These are phyloP conservation scores for Phacellophora camtschatica DNA, from an alignment of 30 jellyfish, hydroid and myxozoan genomes.

Conservation along the genomic window DNA sequence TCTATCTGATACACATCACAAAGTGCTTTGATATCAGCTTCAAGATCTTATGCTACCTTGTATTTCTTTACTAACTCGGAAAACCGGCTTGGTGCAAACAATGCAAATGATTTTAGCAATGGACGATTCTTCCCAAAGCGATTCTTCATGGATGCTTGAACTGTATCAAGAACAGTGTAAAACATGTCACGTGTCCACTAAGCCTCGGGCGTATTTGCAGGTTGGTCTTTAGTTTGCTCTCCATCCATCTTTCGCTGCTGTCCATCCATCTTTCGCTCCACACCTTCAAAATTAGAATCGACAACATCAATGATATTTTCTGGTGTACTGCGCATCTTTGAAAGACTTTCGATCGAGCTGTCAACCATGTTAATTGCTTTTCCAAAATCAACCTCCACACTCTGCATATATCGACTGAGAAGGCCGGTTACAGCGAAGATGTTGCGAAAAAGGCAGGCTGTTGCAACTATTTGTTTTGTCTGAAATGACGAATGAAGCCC, in stretches of 20 bases:
- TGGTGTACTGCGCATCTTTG: not conserved
- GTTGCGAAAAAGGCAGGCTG: not conserved
- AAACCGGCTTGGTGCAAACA: too few relatives aligned
- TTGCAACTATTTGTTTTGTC: slow-evolving; percentile 2
- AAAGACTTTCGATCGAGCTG: not conserved
- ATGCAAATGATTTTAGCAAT: not conserved
- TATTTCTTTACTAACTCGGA: too few relatives aligned
- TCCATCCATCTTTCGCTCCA: not conserved
- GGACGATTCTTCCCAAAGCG: slow-evolving; percentile 9
- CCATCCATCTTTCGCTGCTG: slow-evolving; percentile 23
- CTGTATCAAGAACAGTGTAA: not conserved
- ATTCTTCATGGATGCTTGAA: not conserved
- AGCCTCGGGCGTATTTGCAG: slow-evolving; percentile 18
- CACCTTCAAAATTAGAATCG: slow-evolving; percentile 3
- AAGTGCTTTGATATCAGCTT: too few relatives aligned
- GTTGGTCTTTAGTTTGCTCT: slow-evolving; percentile 21
- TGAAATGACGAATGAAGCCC: not conserved
- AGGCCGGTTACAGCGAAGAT: too few relatives aligned
- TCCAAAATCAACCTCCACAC: slow-evolving; percentile 12
- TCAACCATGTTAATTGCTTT: slow-evolving; percentile 29
- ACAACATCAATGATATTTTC: not conserved
- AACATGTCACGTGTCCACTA: slow-evolving; percentile 5
- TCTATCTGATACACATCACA: too few relatives aligned
- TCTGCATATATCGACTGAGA: slow-evolving; percentile 1
- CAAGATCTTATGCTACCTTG: too few relatives aligned